These are phyloP conservation scores for Otus sunia DNA, from an alignment of 2,113 vertebrate genomes.

Conservation along the genomic window DNA sequence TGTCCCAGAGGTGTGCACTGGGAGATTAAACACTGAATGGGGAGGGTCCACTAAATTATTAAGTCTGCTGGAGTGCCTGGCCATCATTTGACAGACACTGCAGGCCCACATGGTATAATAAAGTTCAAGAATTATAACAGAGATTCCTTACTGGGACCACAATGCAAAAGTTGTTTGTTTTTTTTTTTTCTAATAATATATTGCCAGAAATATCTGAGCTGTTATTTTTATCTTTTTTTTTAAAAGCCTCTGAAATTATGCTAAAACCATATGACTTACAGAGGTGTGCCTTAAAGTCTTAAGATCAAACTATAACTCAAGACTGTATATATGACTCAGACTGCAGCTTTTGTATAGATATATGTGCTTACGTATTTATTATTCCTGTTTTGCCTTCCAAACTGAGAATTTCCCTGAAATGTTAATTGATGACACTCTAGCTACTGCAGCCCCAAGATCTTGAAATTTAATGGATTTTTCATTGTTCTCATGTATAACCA, in stretches of 20 bases:
- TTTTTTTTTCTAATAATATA: neutral
- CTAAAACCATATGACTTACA: neutral
- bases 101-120: neutral
- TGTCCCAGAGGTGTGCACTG: neutral
- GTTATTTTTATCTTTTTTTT: neutral
- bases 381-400: neutral
- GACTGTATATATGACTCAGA: neutral
- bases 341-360: neutral
- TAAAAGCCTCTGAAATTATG: neutral
- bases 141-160: neutral
- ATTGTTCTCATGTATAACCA: neutral
- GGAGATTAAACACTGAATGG: neutral
- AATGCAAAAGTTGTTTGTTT: neutral
- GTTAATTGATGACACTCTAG: neutral
- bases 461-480: neutral
- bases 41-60: neutral
- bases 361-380: neutral
- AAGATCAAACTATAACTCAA: neutral
- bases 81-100: neutral
- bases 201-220: constrained; percentile 6
- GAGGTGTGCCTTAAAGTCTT: neutral
- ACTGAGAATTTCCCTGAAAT: neutral
- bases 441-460: neutral
- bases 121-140: constrained; percentile 20
- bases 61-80: neutral